Percentiles rank a stretch among this genome's conserved stretches.
phyloP scores from a whole-genome alignment of 2,113 vertebrate species.

The Scalopus aquaticus region DNA sequence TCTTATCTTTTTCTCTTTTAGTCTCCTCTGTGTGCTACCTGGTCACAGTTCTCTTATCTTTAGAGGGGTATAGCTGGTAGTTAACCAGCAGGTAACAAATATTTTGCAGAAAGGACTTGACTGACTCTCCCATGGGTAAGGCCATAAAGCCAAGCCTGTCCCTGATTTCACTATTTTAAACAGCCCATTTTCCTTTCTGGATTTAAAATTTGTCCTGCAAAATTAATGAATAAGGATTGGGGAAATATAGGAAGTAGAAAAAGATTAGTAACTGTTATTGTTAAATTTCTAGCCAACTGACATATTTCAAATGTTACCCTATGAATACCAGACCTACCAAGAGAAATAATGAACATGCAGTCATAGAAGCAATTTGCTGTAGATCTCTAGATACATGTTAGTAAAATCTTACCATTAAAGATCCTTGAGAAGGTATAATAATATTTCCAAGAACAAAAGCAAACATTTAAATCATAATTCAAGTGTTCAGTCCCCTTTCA shows the following conservation, averaged over 20 bases:
- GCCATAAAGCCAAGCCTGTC: neutral
- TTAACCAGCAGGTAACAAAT: conserved; percentile 15
- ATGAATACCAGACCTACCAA: neutral
- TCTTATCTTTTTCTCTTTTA: neutral
- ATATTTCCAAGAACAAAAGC: conserved; percentile 4
- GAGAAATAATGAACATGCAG: neutral
- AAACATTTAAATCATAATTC: conserved; percentile 34
- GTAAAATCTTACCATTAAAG: conserved; percentile 33
- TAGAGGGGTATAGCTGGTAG: neutral
- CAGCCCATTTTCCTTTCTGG: neutral
- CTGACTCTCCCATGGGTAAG: neutral
- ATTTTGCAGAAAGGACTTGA: conserved; percentile 4
- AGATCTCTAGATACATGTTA: conserved; percentile 32
- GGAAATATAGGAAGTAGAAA: neutral
- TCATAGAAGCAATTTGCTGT: neutral
- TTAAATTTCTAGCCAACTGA: neutral
- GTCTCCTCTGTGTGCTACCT: neutral
- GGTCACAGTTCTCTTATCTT: neutral
- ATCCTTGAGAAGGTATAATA: neutral
- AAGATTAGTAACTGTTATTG: neutral
- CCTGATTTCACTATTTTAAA: neutral
- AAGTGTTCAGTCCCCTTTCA: neutral
- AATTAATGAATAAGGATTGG: neutral
- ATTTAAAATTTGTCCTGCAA: conserved; percentile 12
- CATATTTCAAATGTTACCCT: neutral